Percentiles rank a stretch among this genome's conserved stretches.
Conservation (phyloP, 2,888 invertebrate genomes). For the Hirtodrosophila duncani region DNA sequence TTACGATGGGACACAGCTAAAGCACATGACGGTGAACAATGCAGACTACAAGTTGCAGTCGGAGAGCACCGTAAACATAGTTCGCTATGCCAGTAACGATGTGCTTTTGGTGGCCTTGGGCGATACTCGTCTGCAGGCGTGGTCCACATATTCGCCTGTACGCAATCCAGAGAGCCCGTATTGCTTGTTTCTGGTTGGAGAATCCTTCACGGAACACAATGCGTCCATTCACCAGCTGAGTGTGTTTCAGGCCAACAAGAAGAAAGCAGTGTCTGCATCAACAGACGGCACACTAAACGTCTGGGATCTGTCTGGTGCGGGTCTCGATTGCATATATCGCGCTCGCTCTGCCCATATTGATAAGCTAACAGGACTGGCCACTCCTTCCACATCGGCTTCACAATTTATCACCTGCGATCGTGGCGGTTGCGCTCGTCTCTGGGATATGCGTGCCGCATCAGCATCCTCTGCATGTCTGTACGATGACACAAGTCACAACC, state of each 20-base stretch:
- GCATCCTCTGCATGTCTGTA: conserved; percentile 40
- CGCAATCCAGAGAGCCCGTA: conserved; percentile 63
- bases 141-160: conserved; percentile 75
- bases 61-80: conserved; percentile 65
- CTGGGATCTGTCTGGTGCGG: conserved; percentile 75
- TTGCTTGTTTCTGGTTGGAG: conserved; percentile 73
- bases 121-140: conserved; percentile 71
- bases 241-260: conserved; percentile 53
- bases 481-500: conserved; percentile 30
- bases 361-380: conserved; percentile 47
- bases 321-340: conserved; percentile 52
- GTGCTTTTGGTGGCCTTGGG: conserved; percentile 71
- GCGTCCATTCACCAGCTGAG: conserved; percentile 71
- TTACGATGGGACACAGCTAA: conserved; percentile 47
- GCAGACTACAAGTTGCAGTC: conserved; percentile 68
- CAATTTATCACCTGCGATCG: conserved; percentile 55
- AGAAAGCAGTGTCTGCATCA: conserved; percentile 69
- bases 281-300: conserved; percentile 73
- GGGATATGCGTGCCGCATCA: conserved; percentile 45
- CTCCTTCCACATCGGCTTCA: conserved; percentile 18
- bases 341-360: conserved; percentile 35
- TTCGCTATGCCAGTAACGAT: conserved; percentile 68
- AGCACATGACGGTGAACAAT: conserved; percentile 45
- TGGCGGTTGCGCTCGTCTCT: conserved; percentile 47
- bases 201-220: conserved; percentile 66